phyloP scores from a whole-genome alignment of 2,797 vertebrate species.

The Sebastes melanostomus region DNA sequence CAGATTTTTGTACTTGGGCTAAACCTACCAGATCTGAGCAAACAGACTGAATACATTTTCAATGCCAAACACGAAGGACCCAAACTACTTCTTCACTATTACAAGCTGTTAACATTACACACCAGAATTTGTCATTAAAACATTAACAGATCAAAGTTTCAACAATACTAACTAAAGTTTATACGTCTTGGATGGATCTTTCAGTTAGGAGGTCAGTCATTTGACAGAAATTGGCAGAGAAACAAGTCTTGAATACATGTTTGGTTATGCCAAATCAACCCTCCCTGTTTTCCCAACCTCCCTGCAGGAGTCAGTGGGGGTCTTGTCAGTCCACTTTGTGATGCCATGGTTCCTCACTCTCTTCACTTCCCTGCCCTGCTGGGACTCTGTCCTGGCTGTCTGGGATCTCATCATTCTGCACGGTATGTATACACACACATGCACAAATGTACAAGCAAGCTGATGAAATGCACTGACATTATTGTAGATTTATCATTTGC shows the following conservation, averaged over 20 bases:
- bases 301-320: conserved; percentile 76
- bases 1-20: neutral
- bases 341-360: conserved; percentile 84
- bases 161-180: neutral
- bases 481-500: neutral
- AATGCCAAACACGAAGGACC: neutral
- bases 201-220: neutral
- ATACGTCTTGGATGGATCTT: neutral
- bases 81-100: neutral
- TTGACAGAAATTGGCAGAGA: neutral
- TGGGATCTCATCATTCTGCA: conserved; percentile 84
- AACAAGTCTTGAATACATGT: neutral
- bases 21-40: neutral
- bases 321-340: conserved; percentile 77
- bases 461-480: neutral
- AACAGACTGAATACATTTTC: neutral
- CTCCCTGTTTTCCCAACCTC: neutral
- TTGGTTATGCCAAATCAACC: conserved; percentile 3
- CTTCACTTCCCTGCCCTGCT: conserved; percentile 84
- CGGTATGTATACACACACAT: conserved; percentile 51
- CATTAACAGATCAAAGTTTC: too few relatives aligned
- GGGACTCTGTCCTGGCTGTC: conserved; percentile 82
- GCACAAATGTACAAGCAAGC: neutral
- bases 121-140: neutral
- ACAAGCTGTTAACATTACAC: neutral